phyloP scores from a whole-genome alignment of 2,888 invertebrate genomes.

The Drepana falcataria region DNA sequence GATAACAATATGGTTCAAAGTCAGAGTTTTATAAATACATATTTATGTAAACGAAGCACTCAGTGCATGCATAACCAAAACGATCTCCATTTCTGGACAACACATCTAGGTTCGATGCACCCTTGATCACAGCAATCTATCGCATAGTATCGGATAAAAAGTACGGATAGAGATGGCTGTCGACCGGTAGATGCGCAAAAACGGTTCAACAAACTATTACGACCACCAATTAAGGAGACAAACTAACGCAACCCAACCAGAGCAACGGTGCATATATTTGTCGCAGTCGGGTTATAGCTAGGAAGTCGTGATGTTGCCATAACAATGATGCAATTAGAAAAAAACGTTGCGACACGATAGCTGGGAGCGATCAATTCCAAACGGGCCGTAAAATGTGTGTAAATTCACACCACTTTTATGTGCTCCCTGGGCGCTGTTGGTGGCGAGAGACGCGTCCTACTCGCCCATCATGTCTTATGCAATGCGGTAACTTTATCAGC shows the following conservation, averaged over 20 bases:
- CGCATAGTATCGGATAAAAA: conserved; percentile 39
- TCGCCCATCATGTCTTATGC: conserved; percentile 11
- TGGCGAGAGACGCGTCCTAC: conserved; percentile 2
- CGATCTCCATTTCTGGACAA: too few species aligned
- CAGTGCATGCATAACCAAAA: too few species aligned
- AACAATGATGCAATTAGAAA: conserved; percentile 34
- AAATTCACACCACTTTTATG: conserved; percentile 16
- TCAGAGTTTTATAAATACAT: too few species aligned
- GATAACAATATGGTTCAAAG: too few species aligned
- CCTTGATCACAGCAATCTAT: conserved; percentile 27
- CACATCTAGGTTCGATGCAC: conserved; percentile 35
- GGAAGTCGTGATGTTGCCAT: conserved; percentile 18
- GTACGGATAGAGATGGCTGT: conserved; percentile 19
- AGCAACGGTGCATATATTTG: neutral
- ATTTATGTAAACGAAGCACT: too few species aligned
- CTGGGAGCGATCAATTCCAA: conserved; percentile 15
- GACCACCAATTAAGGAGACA: conserved; percentile 7
- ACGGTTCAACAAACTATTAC: conserved; percentile 58
- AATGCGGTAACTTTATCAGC: conserved; percentile 1
- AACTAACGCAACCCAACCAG: neutral
- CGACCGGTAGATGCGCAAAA: conserved; percentile 57
- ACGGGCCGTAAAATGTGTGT: conserved; percentile 19
- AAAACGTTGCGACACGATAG: conserved; percentile 5
- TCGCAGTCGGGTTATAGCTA: conserved; percentile 13
- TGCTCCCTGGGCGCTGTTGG: conserved; percentile 3